These are phyloP conservation scores for Zygothrica quintamaculata DNA, from an alignment of 2,888 invertebrate species.

Conservation along the genomic window DNA sequence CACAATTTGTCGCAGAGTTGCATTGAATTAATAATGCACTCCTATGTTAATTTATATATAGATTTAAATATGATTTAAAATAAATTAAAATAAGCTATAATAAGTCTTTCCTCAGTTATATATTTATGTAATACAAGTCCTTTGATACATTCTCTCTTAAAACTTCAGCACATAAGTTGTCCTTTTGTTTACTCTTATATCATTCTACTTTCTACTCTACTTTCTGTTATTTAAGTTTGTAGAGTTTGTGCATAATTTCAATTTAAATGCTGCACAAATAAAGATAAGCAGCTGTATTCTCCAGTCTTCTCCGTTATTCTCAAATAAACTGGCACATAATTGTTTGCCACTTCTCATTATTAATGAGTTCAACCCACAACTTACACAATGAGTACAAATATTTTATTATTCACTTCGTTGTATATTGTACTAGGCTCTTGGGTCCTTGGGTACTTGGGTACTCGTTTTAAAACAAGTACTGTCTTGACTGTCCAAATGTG, in stretches of 20 bases:
- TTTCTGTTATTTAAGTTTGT: neutral
- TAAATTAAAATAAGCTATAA: no score
- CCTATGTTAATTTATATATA: no score
- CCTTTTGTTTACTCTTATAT: no score
- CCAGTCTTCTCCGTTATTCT: slow-evolving; percentile 2
- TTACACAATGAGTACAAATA: slow-evolving; percentile 1
- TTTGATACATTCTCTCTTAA: no score
- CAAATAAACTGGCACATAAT: slow-evolving; percentile 47
- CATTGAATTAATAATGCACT: no score
- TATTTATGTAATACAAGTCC: no score
- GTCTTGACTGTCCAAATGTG: slow-evolving; percentile 43
- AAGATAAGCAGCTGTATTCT: slow-evolving; percentile 35
- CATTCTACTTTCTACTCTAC: no score
- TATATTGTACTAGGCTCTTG: slow-evolving; percentile 15
- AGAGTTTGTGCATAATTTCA: slow-evolving; percentile 5
- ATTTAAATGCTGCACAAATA: slow-evolving; percentile 54
- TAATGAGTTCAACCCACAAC: slow-evolving; percentile 35
- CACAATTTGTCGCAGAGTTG: no score
- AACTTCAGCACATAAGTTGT: no score
- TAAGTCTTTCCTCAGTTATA: no score
- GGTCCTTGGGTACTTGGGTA: slow-evolving; percentile 10
- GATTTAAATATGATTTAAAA: no score
- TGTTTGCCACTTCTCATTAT: slow-evolving; percentile 62
- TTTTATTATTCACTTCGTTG: slow-evolving; percentile 36
- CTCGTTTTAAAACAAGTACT: slow-evolving; percentile 15